Percentiles rank a stretch among this genome's conserved stretches.
Conservation (phyloP, 2,888 invertebrate genomes). For the Emmelina monodactyla region DNA sequence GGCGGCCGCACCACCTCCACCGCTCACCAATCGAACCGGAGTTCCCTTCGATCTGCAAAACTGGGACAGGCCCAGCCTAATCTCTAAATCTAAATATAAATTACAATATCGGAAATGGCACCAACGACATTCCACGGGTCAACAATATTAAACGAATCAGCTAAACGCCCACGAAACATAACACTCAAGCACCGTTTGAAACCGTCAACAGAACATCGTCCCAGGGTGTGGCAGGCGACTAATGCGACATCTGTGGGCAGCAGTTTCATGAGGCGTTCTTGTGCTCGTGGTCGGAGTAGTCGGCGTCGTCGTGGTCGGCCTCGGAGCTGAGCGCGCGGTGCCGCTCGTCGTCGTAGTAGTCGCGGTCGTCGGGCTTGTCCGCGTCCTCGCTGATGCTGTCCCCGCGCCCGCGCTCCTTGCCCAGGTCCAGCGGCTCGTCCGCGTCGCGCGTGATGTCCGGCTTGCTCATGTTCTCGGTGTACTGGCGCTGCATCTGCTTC, state of each 20-base stretch:
- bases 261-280: conserved; percentile 49
- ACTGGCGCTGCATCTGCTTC: conserved; percentile 70
- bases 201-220: conserved; percentile 46
- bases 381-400: conserved; percentile 46
- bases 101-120: conserved; percentile 56
- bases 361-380: conserved; percentile 53
- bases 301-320: conserved; percentile 45
- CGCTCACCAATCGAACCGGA: neutral
- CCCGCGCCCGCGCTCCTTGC: conserved; percentile 54
- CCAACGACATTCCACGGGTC: conserved; percentile 63
- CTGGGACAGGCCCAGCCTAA: conserved; percentile 1
- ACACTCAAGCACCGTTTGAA: conserved; percentile 60
- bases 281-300: conserved; percentile 56
- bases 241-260: conserved; percentile 17
- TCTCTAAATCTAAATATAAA: conserved; percentile 33
- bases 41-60: neutral
- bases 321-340: conserved; percentile 29
- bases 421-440: conserved; percentile 63
- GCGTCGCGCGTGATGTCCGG: conserved; percentile 62
- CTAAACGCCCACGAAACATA: conserved; percentile 53
- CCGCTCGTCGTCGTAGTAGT: conserved; percentile 41
- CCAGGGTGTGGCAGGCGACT: conserved; percentile 16
- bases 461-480: conserved; percentile 63
- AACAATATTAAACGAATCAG: conserved; percentile 51
- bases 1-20: neutral